Conservation (phyloP, 2,113 vertebrate genomes). For the Pedionomus torquatus region DNA sequence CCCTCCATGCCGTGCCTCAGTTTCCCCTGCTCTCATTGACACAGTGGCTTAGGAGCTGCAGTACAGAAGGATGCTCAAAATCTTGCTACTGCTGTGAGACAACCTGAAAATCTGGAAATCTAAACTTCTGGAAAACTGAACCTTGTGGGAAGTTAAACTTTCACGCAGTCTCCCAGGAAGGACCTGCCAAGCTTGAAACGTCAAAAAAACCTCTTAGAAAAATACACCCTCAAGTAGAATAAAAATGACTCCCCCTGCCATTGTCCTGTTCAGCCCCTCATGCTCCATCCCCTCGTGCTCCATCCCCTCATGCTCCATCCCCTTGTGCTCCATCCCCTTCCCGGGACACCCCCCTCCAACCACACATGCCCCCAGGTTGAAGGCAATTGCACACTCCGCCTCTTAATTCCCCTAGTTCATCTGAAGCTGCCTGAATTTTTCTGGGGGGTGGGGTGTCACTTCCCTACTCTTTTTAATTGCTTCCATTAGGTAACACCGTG, state of each 20-base stretch:
- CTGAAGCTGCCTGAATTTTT: background rate
- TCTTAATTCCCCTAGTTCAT: background rate
- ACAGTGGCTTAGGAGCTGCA: background rate
- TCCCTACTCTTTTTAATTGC: constrained; percentile 37
- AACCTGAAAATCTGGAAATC: background rate
- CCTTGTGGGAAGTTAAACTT: background rate
- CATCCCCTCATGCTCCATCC: accelerated
- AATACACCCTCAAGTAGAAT: background rate
- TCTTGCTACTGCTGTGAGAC: background rate
- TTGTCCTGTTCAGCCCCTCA: background rate
- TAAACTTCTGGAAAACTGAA: background rate
- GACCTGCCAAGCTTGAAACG: background rate
- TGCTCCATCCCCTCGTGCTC: background rate
- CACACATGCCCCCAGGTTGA: accelerated
- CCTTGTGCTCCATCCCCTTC: background rate
- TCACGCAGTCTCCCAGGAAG: background rate
- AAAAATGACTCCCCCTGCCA: background rate
- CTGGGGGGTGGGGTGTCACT: background rate
- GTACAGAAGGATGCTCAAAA: background rate
- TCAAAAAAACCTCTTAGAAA: background rate
- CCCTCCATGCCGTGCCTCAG: background rate
- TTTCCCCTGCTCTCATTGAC: background rate
- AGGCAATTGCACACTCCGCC: accelerated
- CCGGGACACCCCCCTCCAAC: accelerated
- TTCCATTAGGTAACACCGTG: background rate